Evolutionary conservation across 2,888 invertebrate genomes (phyloP).

Genomic region (Byasa hedistus): DNA sequence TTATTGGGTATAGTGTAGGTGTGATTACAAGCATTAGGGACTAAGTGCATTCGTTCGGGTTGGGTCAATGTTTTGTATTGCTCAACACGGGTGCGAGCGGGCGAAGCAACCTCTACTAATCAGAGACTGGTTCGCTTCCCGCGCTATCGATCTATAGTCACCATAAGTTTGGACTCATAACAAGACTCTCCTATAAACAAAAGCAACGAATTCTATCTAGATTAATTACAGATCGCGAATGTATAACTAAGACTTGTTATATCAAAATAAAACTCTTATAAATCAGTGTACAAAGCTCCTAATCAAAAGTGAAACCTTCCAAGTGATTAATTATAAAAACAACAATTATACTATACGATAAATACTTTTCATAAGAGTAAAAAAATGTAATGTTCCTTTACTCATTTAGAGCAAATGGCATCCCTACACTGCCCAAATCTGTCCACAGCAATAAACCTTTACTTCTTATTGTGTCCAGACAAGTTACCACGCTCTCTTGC

Average conservation of each 20-base stretch:
- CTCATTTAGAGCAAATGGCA: not conserved
- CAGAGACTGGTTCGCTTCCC: constrained; percentile 15
- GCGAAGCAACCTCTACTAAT: constrained; percentile 1
- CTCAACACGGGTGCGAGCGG: constrained; percentile 1
- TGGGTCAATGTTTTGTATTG: constrained; percentile 5
- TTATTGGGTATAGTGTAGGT: not conserved
- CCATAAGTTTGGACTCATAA: not conserved
- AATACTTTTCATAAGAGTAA: not conserved
- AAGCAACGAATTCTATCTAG: too few relatives aligned
- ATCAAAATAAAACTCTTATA: too few relatives aligned
- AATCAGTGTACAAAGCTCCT: too few relatives aligned
- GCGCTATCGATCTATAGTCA: not conserved
- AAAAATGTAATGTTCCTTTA: not conserved
- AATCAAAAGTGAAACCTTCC: too few relatives aligned
- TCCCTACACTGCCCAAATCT: constrained; percentile 30
- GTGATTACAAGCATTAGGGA: constrained; percentile 7
- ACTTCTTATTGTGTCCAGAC: constrained; percentile 34
- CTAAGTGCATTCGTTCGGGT: constrained; percentile 6
- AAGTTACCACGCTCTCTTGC: constrained; percentile 31
- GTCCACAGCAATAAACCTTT: constrained; percentile 33
- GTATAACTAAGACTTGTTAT: not conserved
- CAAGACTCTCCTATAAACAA: not conserved
- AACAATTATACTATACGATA: too few relatives aligned
- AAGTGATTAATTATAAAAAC: too few relatives aligned
- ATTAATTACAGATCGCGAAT: too few relatives aligned